Conservation (phyloP, 2,113 vertebrate genomes). For the Forbesichthys agassizii region DNA sequence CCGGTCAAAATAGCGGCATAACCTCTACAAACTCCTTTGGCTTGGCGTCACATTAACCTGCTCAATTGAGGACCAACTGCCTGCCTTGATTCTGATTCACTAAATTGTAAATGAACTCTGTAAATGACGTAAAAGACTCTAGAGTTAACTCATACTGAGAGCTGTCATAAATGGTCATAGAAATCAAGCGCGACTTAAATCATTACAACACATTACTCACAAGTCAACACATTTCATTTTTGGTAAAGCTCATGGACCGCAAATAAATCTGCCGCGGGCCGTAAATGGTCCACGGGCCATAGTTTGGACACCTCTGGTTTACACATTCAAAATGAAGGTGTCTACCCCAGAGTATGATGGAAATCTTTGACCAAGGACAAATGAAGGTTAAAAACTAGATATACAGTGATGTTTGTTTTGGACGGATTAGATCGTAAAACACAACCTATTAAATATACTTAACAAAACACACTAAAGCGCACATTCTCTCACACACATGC, state of each 20-base stretch:
- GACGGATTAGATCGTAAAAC: constrained; percentile 46
- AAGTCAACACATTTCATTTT: too few species aligned
- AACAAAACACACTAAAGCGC: neutral
- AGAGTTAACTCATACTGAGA: too few species aligned
- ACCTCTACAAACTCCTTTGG: constrained; percentile 61
- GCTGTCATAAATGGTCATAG: too few species aligned
- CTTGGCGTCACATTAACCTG: constrained; percentile 26
- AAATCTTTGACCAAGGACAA: neutral
- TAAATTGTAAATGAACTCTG: constrained; percentile 14
- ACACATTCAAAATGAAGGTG: neutral
- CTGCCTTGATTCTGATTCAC: constrained; percentile 16
- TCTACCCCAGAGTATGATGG: neutral
- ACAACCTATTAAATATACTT: neutral
- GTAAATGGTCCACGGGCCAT: too few species aligned
- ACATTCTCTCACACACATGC: constrained; percentile 18
- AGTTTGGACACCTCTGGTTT: too few species aligned
- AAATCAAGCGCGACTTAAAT: neutral
- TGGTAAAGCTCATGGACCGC: too few species aligned
- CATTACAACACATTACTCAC: too few species aligned
- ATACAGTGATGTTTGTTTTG: neutral
- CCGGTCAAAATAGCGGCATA: constrained; percentile 54
- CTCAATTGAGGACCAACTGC: constrained; percentile 26
- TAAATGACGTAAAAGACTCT: constrained; percentile 10
- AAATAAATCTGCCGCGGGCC: too few species aligned
- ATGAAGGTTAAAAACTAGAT: too few species aligned